phyloP scores from a whole-genome alignment of 2,888 invertebrate genomes.

The Ypsolopha sequella region DNA sequence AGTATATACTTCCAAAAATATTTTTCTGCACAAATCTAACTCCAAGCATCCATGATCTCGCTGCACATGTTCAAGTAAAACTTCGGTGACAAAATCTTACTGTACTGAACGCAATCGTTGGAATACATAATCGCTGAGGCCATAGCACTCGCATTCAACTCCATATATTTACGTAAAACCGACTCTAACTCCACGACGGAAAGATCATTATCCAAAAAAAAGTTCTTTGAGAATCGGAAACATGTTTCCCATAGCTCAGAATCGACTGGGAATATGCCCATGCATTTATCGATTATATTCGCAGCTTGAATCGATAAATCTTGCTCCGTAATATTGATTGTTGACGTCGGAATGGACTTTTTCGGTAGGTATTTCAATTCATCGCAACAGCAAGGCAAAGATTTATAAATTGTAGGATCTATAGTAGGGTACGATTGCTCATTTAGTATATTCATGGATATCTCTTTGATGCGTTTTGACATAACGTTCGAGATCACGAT shows the following conservation, averaged over 20 bases:
- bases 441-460: conserved; percentile 48
- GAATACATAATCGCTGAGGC: conserved; percentile 61
- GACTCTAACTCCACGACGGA: conserved; percentile 63
- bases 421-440: conserved; percentile 41
- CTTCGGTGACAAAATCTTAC: conserved; percentile 52
- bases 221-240: conserved; percentile 48
- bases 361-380: conserved; percentile 36
- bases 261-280: conserved; percentile 48
- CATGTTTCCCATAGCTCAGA: conserved; percentile 50
- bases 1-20: not conserved
- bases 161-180: conserved; percentile 68
- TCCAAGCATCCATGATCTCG: conserved; percentile 59
- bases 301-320: conserved; percentile 43
- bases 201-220: conserved; percentile 46
- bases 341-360: conserved; percentile 12
- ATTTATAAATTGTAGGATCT: conserved; percentile 27
- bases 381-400: conserved; percentile 48
- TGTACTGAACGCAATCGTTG: conserved; percentile 53
- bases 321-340: conserved; percentile 14
- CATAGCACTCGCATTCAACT: conserved; percentile 53
- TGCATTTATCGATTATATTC: conserved; percentile 45
- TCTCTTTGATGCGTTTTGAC: conserved; percentile 51
- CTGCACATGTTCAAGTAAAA: conserved; percentile 63
- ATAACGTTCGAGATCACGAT: conserved; percentile 41
- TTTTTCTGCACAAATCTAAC: conserved; percentile 16